Base-by-base conservation (phyloP, 2,888 invertebrate species). In the Quadroppia sp. region DNA sequence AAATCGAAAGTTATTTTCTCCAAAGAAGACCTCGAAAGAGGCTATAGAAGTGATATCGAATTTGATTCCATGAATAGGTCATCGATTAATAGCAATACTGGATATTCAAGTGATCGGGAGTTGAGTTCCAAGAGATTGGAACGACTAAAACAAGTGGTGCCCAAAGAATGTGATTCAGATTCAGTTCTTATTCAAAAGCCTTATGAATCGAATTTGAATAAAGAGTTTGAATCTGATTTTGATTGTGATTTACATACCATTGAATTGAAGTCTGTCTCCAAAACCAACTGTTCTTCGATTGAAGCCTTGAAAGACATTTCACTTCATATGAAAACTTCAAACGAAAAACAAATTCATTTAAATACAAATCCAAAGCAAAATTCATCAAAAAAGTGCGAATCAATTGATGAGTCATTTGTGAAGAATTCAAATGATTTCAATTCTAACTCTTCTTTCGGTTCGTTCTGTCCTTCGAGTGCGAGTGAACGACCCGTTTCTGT, bases 61-160 rank as follows among this genome's bases (percentile, higher is more conserved):
- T 72, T 76, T 1, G 76, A 77, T 53, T 40, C 76, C 9, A 69
- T 72, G 4, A 74, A 77, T 20, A 74, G 71, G n/a, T 61, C 32
- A 13, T 67, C 32, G 20, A 28, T 6, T n/a, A 28, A 45, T 20
- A 45, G 72, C 9, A 75, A 73, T 40, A 76, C 75, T 61, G 77
- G 76, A 1, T 77, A 77, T 74, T 74, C 76, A 0, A 77, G 77
- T 71, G 77, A 77, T 56, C 76, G 77, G 75, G 77, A 77, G n/a
- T 23, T 67, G n/a, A 67, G 7, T 67, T 67, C 67, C 20, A 67
- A 40, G 23, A 40, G 40, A 42, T 42, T 67, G 23, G 20, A 36
- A 6, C 36, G 36, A 20, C 9, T 15, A 13, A 67, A 67, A 1
- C 20, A 40, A 67, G 11, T 40, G 20, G 11, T 40, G 9, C 67